Conservation (phyloP, 2,888 invertebrate species). For the Salpingus planirostris region DNA sequence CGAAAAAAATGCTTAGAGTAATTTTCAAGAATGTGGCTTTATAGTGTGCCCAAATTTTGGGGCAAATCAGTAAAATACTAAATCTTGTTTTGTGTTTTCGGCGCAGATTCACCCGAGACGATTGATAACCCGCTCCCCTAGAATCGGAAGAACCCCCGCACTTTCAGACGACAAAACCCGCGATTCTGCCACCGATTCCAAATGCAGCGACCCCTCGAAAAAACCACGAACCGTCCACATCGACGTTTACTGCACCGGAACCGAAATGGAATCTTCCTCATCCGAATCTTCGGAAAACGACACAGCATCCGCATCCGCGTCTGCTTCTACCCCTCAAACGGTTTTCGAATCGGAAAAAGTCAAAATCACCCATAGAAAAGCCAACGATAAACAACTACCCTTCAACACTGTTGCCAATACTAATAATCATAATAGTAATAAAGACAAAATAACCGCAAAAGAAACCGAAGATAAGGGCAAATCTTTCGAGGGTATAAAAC, state of each 20-base stretch:
- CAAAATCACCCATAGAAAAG: slow-evolving; percentile 49
- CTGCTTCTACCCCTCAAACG: slow-evolving; percentile 50
- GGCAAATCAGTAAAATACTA: background rate
- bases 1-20: too few relatives aligned
- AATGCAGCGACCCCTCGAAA: slow-evolving; percentile 32
- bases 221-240: slow-evolving; percentile 62
- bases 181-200: too few relatives aligned
- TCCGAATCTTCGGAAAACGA: slow-evolving; percentile 31
- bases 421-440: too few relatives aligned
- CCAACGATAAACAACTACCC: slow-evolving; percentile 42
- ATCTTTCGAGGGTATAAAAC: slow-evolving; percentile 18
- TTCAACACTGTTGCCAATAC: too few relatives aligned
- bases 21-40: too few relatives aligned
- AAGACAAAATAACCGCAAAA: too few relatives aligned
- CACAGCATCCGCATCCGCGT: slow-evolving; percentile 33
- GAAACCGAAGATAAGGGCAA: slow-evolving; percentile 6
- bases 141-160: slow-evolving; percentile 14
- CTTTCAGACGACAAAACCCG: slow-evolving; percentile 9
- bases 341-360: slow-evolving; percentile 56
- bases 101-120: slow-evolving; percentile 16
- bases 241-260: slow-evolving; percentile 66
- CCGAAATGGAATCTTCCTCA: slow-evolving; percentile 42
- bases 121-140: slow-evolving; percentile 29
- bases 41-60: too few relatives aligned
- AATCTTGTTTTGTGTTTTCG: background rate